phyloP scores from a whole-genome alignment of 2,797 vertebrate species.

The Hydrophis major region DNA sequence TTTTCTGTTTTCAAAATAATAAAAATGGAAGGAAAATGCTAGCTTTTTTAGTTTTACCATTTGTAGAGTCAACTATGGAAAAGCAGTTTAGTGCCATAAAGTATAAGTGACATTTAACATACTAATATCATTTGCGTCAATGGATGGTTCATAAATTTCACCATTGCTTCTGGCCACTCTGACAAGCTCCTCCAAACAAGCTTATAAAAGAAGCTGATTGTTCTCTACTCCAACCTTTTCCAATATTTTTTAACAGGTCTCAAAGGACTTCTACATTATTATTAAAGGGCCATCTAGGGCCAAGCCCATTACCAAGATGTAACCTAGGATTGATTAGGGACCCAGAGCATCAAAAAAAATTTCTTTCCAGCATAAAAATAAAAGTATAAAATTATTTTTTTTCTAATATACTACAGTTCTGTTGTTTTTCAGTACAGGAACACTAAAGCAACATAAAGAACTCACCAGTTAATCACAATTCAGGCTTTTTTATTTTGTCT shows the following conservation, averaged over 20 bases:
- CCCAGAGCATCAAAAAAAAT: neutral
- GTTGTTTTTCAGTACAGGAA: neutral
- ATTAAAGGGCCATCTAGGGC: constrained; percentile 9
- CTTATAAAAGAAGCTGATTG: constrained; percentile 25
- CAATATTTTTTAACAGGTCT: constrained; percentile 16
- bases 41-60: neutral
- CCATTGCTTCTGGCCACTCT: neutral
- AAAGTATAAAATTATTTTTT: constrained; percentile 3
- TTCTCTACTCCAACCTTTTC: constrained; percentile 2
- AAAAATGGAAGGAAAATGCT: neutral
- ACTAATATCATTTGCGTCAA: constrained; percentile 10
- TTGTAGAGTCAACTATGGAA: neutral
- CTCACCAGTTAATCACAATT: neutral
- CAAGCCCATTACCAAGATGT: neutral
- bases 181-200: constrained; percentile 13
- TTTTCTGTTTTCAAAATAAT: neutral
- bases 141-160: constrained; percentile 19
- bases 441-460: constrained; percentile 5
- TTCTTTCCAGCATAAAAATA: neutral
- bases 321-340: constrained; percentile 15
- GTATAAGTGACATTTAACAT: constrained; percentile 7
- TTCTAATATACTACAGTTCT: neutral
- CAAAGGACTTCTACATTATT: constrained; percentile 11
- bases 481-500: neutral
- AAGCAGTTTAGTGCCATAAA: constrained; percentile 17